Evolutionary conservation across 2,113 vertebrate species (phyloP).

Genomic region (Eolophus roseicapilla): DNA sequence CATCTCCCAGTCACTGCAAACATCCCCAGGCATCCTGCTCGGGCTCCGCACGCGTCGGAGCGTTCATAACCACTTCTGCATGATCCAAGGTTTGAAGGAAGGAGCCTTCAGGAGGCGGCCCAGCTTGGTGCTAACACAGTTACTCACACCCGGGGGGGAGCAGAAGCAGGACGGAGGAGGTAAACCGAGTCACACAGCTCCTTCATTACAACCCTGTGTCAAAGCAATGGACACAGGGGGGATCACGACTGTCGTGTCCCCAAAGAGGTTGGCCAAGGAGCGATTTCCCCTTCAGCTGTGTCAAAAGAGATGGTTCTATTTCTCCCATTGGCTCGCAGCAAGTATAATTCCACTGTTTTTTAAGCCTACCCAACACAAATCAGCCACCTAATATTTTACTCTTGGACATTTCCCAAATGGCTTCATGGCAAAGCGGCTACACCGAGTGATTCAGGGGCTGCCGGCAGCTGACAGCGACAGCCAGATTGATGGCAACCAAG

Average conservation of each 20-base stretch:
- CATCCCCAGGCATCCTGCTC: neutral
- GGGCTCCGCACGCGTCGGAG: rapidly evolving
- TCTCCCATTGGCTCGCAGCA: neutral
- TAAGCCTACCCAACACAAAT: neutral
- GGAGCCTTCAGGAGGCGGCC: neutral
- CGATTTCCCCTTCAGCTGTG: neutral
- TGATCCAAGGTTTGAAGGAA: neutral
- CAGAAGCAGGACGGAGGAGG: neutral
- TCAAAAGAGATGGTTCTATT: neutral
- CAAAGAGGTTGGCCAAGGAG: neutral
- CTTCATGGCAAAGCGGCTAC: neutral
- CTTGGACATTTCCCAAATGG: rapidly evolving
- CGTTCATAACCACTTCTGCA: rapidly evolving
- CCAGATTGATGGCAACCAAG: neutral
- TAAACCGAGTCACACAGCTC: neutral
- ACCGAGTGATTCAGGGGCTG: neutral
- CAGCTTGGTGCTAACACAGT: rapidly evolving
- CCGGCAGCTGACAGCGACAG: neutral
- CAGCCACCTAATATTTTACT: neutral
- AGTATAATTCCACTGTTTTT: neutral
- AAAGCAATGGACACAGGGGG: rapidly evolving
- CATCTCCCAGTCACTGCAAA: neutral
- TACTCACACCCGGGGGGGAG: neutral
- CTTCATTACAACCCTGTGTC: rapidly evolving
- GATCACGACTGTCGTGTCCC: rapidly evolving